phyloP scores from a whole-genome alignment of 2,113 vertebrate genomes.

The Strix aluco region DNA sequence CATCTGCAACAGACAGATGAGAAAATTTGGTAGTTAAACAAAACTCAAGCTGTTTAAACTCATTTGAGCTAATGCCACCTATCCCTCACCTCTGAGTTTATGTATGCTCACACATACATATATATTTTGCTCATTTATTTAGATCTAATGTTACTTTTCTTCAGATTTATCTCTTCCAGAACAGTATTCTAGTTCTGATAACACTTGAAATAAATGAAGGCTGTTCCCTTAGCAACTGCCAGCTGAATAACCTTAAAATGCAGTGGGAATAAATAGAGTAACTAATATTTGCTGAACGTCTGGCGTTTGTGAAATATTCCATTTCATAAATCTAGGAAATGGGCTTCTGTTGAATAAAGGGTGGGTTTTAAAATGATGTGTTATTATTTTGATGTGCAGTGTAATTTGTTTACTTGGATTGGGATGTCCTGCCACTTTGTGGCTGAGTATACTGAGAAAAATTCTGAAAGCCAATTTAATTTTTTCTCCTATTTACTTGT shows the following conservation, averaged over 20 bases:
- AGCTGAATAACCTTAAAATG: slow-evolving; percentile 9
- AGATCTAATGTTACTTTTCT: not conserved
- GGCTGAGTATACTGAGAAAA: not conserved
- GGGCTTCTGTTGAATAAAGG: slow-evolving; percentile 6
- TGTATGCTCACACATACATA: not conserved
- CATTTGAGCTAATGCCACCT: not conserved
- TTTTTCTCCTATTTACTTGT: slow-evolving; percentile 16
- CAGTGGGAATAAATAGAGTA: slow-evolving; percentile 17
- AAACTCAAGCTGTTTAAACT: not conserved
- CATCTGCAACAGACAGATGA: not conserved
- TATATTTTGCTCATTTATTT: not conserved
- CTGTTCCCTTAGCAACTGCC: slow-evolving; percentile 45
- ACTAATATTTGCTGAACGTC: slow-evolving; percentile 1
- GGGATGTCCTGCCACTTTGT: not conserved
- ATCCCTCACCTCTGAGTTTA: not conserved
- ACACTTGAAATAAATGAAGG: slow-evolving; percentile 9
- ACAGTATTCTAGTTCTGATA: not conserved
- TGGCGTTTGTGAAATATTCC: slow-evolving; percentile 25
- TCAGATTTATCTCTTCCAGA: not conserved
- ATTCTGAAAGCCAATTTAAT: not conserved
- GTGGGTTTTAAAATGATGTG: slow-evolving; percentile 24
- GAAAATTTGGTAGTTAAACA: not conserved
- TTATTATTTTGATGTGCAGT: slow-evolving; percentile 37
- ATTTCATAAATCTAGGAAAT: slow-evolving; percentile 18
- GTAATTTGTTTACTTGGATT: slow-evolving; percentile 28